Conservation (phyloP, 2,888 invertebrate species). For the Dryobotodes eremita region DNA sequence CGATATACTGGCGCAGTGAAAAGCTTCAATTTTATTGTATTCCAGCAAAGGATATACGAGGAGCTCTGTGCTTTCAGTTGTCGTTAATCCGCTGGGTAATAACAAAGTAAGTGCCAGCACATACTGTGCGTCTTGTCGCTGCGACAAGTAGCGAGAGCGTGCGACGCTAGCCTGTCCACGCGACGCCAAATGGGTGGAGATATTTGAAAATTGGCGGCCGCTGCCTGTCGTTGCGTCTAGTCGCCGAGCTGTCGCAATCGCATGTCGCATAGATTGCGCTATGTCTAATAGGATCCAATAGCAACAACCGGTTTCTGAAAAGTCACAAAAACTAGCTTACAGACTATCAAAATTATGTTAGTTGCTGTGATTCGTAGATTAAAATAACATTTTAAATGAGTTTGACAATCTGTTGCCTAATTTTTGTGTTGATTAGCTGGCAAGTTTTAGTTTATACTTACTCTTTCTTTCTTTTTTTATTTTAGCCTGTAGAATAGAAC, state of each 20-base stretch:
- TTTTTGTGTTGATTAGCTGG: too few species aligned
- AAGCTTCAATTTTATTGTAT: conserved; percentile 11
- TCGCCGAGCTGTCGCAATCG: not conserved
- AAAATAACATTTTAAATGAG: not conserved
- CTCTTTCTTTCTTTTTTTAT: too few species aligned
- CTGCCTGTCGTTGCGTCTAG: not conserved
- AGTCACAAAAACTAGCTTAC: not conserved
- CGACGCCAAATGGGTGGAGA: not conserved
- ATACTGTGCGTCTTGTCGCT: not conserved
- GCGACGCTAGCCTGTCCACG: not conserved
- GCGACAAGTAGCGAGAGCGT: too few species aligned
- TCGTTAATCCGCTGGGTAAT: not conserved
- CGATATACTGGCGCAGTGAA: not conserved
- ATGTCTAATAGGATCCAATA: not conserved
- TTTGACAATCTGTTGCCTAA: too few species aligned
- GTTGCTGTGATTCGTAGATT: not conserved
- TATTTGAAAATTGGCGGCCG: not conserved
- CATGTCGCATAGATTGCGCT: not conserved
- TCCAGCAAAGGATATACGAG: conserved; percentile 8
- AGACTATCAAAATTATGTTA: not conserved
- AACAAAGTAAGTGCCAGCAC: not conserved
- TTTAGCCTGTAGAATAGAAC: too few species aligned
- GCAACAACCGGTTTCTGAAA: not conserved
- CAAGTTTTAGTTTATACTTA: not conserved
- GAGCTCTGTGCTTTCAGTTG: not conserved